A percentile compares a stretch with the other conserved stretches of the same genome.
These are phyloP conservation scores for Euproctis similis DNA, from an alignment of 2,888 invertebrate species.

Conservation along the genomic window DNA sequence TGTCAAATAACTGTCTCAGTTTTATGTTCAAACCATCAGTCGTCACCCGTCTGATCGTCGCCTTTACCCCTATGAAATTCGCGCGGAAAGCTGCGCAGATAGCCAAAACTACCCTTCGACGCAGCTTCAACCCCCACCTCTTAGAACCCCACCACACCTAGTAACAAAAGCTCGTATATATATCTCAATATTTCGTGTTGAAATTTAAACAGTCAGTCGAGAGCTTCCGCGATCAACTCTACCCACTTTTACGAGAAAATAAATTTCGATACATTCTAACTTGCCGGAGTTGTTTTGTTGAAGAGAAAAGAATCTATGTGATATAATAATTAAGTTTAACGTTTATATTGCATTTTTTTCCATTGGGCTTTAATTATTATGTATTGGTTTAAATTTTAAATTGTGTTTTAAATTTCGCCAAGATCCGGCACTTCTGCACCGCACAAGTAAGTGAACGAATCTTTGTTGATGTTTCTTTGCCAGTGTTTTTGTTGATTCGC, in stretches of 20 bases:
- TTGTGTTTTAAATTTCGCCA: too few species aligned
- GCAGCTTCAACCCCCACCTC: conserved; percentile 29
- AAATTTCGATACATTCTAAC: conserved; percentile 1
- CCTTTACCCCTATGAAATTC: conserved; percentile 28
- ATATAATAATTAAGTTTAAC: background rate
- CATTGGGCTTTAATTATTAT: too few species aligned
- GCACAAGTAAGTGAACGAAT: too few species aligned
- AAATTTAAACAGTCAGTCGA: conserved; percentile 1
- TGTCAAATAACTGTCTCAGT: conserved; percentile 17
- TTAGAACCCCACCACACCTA: conserved; percentile 24
- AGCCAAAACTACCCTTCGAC: conserved; percentile 17
- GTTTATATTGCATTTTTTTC: too few species aligned
- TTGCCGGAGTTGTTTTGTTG: background rate
- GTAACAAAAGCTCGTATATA: conserved; percentile 18
- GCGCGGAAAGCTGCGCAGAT: conserved; percentile 35
- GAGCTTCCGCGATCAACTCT: background rate
- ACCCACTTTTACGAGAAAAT: conserved; percentile 3
- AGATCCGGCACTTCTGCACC: too few species aligned
- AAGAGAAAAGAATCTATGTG: background rate
- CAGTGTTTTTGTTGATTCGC: too few species aligned
- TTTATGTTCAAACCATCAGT: conserved; percentile 25
- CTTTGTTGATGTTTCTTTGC: too few species aligned
- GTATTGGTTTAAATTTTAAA: background rate
- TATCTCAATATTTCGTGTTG: conserved; percentile 4
- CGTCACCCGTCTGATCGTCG: conserved; percentile 36